Conservation (phyloP, 92 coral and sea anemone genomes). For the Siderastrea siderea region DNA sequence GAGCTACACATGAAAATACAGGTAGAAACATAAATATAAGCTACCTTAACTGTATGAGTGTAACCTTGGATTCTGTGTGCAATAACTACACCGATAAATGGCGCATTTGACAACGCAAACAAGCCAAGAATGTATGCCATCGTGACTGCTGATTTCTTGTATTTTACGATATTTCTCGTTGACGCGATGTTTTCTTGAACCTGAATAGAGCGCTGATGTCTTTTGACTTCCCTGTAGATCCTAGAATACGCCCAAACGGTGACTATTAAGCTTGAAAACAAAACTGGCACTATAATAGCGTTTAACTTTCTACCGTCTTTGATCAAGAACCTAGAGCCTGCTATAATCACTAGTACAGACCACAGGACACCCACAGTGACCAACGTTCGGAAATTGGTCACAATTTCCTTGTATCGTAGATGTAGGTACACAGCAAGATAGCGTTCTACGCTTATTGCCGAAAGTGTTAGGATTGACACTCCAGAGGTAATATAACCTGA, state of each 20-base stretch:
- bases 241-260: conserved; percentile 44
- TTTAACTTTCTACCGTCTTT: conserved; percentile 9
- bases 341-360: background rate
- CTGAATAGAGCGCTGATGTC: conserved; percentile 41
- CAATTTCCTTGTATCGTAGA: conserved; percentile 63
- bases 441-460: conserved; percentile 75
- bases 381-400: conserved; percentile 57
- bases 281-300: background rate
- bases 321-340: conserved; percentile 11
- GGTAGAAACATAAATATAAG: conserved; percentile 45
- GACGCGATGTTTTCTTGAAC: conserved; percentile 32
- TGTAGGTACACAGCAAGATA: conserved; percentile 66
- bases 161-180: conserved; percentile 15
- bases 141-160: conserved; percentile 53
- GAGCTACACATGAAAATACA: conserved; percentile 47
- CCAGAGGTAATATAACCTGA: conserved; percentile 55
- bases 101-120: conserved; percentile 48
- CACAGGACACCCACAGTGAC: conserved; percentile 36
- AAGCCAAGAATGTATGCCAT: conserved; percentile 47
- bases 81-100: conserved; percentile 20
- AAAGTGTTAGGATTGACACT: conserved; percentile 64
- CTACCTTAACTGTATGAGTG: conserved; percentile 28
- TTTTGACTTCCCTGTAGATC: conserved; percentile 40
- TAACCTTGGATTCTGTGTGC: conserved; percentile 21
- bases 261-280: conserved; percentile 40